Percentiles rank a stretch among this genome's conserved stretches.
Evolutionary conservation across 1,140 invertebrate species (phyloP).

Genomic region (Sarcophaga bullata): DNA sequence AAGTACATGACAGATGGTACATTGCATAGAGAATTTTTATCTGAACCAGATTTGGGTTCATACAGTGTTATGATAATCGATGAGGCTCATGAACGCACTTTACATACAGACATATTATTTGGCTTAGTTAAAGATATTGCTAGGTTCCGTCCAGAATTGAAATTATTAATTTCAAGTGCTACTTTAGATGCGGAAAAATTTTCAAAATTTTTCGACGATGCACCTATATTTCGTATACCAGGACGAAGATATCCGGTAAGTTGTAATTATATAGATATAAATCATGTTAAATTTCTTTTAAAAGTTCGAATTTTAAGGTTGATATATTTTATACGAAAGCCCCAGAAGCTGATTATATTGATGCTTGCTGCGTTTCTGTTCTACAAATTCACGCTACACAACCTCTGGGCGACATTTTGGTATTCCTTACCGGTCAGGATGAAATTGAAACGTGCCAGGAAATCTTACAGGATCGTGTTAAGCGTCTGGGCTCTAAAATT

Average conservation of each 20-base stretch:
- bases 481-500: conserved; percentile 91
- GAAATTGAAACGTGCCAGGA: conserved; percentile 98
- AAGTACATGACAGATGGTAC: conserved; percentile 99
- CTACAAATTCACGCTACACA: conserved; percentile 98
- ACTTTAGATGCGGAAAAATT: conserved; percentile 99
- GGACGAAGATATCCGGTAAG: conserved; percentile 79
- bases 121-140: conserved; percentile 98
- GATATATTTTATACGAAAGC: conserved; percentile 99
- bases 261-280: neutral
- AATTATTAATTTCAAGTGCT: conserved; percentile 96
- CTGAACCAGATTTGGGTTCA: conserved; percentile 92
- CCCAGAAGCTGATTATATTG: conserved; percentile 98
- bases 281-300: neutral
- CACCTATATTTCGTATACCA: conserved; percentile 97
- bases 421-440: conserved; percentile 96
- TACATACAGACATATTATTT: conserved; percentile 98
- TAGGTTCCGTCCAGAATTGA: conserved; percentile 92
- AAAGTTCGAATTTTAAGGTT: conserved; percentile 62
- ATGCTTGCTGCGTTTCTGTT: conserved; percentile 95
- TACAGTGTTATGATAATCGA: conserved; percentile 99
- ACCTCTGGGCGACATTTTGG: conserved; percentile 93
- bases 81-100: conserved; percentile 97
- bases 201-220: conserved; percentile 98
- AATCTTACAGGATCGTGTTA: conserved; percentile 88
- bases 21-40: conserved; percentile 95